A percentile compares a stretch with the other conserved stretches of the same genome.
These are phyloP conservation scores for Alca torda DNA, from an alignment of 2,797 vertebrate species.

Conservation along the genomic window DNA sequence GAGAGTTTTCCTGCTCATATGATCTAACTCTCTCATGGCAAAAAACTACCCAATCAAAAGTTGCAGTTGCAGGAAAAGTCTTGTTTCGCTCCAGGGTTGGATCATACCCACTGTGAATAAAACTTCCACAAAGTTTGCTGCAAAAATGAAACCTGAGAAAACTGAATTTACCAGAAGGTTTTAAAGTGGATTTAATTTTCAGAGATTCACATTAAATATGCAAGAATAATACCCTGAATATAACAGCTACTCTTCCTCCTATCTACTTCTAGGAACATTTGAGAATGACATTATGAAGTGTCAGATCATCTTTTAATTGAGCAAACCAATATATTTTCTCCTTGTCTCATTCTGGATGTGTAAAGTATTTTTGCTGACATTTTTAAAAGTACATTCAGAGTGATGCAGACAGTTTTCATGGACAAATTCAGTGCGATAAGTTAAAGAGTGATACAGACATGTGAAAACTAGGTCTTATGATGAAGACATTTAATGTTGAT, in stretches of 20 bases:
- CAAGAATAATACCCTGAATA: background rate
- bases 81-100: constrained; percentile 19
- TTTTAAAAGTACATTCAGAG: background rate
- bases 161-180: background rate
- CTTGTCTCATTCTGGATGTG: background rate
- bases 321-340: background rate
- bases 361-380: background rate
- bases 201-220: background rate
- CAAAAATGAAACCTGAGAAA: background rate
- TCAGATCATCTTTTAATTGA: background rate
- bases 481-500: background rate
- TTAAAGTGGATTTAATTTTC: background rate
- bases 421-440: background rate
- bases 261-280: background rate
- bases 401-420: background rate
- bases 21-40: background rate
- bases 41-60: constrained; percentile 10
- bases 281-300: background rate
- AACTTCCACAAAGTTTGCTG: background rate
- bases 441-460: background rate
- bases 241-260: background rate
- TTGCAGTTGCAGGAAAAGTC: background rate
- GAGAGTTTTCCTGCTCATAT: background rate
- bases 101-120: background rate
- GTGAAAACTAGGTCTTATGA: background rate